phyloP scores from a whole-genome alignment of 2,113 vertebrate species.

The Formicarius rufipectus region DNA sequence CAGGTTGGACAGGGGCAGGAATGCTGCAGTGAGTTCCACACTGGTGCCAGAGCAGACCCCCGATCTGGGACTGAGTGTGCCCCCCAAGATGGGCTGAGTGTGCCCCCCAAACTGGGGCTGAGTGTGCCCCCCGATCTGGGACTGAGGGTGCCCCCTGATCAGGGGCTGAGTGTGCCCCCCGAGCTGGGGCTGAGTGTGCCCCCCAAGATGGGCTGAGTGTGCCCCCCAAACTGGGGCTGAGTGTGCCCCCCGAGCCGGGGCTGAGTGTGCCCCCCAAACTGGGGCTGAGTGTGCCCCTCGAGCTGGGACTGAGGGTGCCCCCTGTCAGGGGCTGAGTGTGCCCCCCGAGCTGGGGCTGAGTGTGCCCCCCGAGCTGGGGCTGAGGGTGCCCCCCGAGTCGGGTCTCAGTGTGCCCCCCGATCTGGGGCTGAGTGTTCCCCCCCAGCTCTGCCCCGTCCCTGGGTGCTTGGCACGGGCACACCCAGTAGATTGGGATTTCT shows the following conservation, averaged over 20 bases:
- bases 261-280: fast-evolving
- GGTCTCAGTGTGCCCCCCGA: no score
- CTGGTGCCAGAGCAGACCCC: neutral
- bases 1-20: neutral
- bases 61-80: fast-evolving
- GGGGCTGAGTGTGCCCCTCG: neutral
- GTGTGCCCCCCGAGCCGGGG: neutral
- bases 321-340: fast-evolving
- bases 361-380: neutral
- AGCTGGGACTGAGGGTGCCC: no score
- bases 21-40: fast-evolving
- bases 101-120: no score
- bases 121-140: neutral
- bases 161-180: neutral
- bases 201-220: no score
- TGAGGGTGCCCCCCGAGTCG: neutral
- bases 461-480: neutral
- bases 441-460: neutral
- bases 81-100: no score
- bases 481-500: neutral
- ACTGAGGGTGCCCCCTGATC: no score
- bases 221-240: fast-evolving
- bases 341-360: neutral
- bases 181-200: neutral
- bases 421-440: fast-evolving